Conservation (phyloP, 2,113 vertebrate species). For the Lophochroa leadbeateri region DNA sequence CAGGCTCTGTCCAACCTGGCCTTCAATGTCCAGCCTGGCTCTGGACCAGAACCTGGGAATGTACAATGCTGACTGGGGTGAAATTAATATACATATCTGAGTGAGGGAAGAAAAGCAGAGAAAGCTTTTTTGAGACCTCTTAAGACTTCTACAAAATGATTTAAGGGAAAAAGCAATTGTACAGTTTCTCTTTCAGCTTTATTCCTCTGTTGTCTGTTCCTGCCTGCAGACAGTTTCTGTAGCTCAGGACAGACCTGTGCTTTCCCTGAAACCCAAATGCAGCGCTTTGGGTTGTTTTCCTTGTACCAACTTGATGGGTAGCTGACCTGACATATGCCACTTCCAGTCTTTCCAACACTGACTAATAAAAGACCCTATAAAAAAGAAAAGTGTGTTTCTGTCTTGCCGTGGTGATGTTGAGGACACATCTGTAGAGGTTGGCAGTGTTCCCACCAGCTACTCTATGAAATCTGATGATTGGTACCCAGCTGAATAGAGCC, state of each 20-base stretch:
- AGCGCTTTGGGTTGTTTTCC: not conserved
- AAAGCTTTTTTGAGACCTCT: not conserved
- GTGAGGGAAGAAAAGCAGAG: not conserved
- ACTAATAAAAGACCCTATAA: not conserved
- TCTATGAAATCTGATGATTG: not conserved
- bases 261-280: not conserved
- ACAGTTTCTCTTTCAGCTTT: not conserved
- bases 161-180: not conserved
- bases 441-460: not conserved
- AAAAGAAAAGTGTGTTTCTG: not conserved
- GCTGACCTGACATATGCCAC: constrained; percentile 9
- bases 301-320: not conserved
- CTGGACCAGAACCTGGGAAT: not conserved
- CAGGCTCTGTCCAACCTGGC: not conserved
- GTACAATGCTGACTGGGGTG: not conserved
- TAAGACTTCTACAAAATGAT: not conserved
- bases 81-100: accelerated
- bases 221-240: not conserved
- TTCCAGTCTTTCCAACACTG: not conserved
- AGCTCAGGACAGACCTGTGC: not conserved
- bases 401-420: not conserved
- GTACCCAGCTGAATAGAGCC: not conserved
- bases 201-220: not conserved
- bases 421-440: not conserved
- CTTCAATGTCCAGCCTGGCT: not conserved